These are phyloP conservation scores for Oedothorax gibbosus DNA, from an alignment of 1,140 invertebrate genomes.

Conservation along the genomic window DNA sequence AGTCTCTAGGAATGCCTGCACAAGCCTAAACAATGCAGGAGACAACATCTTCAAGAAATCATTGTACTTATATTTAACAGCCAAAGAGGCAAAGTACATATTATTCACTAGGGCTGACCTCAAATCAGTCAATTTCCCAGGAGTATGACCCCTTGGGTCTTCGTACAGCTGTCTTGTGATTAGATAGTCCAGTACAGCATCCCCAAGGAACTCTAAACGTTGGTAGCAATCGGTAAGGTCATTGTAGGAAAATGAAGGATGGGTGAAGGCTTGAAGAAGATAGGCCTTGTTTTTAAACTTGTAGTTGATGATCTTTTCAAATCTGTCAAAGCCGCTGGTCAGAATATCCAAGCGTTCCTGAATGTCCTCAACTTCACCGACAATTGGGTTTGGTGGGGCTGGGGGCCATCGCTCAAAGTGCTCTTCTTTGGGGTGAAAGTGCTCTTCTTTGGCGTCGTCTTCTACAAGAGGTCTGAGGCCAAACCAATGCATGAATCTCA, in stretches of 20 bases:
- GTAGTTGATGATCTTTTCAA: slow-evolving; percentile 78
- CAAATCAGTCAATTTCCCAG: slow-evolving; percentile 90
- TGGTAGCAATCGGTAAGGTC: slow-evolving; percentile 74
- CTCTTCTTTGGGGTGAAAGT: background rate
- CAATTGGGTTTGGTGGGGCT: slow-evolving; percentile 29
- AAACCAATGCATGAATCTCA: slow-evolving; percentile 81
- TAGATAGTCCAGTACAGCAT: slow-evolving; percentile 84
- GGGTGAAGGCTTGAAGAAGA: slow-evolving; percentile 71
- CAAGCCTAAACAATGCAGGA: slow-evolving; percentile 65
- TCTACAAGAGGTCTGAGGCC: slow-evolving; percentile 35
- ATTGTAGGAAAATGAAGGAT: slow-evolving; percentile 73
- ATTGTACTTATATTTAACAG: slow-evolving; percentile 83
- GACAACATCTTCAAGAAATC: slow-evolving; percentile 69
- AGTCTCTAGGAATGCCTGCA: slow-evolving; percentile 11
- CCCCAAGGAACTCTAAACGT: slow-evolving; percentile 75
- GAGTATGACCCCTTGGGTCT: slow-evolving; percentile 74
- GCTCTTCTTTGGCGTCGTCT: background rate
- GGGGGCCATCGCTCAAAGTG: slow-evolving; percentile 31
- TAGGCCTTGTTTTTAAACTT: slow-evolving; percentile 75
- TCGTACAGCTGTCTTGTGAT: slow-evolving; percentile 90
- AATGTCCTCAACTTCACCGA: background rate
- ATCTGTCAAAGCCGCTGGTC: slow-evolving; percentile 59
- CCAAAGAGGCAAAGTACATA: slow-evolving; percentile 88
- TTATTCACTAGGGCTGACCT: slow-evolving; percentile 96
- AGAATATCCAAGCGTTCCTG: background rate